Evolutionary conservation across 2,888 invertebrate genomes (phyloP).

Genomic region (Caenorhabditis becei): DNA sequence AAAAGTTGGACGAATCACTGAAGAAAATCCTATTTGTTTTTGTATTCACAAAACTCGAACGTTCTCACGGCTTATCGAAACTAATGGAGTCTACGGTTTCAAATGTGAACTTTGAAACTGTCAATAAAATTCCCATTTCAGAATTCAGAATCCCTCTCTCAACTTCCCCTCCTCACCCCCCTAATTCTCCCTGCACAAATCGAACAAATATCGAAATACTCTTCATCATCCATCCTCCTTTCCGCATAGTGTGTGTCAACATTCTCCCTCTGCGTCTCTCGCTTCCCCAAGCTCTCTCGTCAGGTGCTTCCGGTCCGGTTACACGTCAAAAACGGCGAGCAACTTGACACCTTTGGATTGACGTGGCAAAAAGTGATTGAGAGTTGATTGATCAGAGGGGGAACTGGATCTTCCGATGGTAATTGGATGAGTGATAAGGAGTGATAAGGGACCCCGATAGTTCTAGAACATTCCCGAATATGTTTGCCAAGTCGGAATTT

Average conservation of each 20-base stretch:
- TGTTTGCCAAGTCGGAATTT: too few species aligned
- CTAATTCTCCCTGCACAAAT: neutral
- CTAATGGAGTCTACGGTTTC: too few species aligned
- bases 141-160: neutral
- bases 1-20: too few species aligned
- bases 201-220: conserved; percentile 12
- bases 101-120: too few species aligned
- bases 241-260: conserved; percentile 30
- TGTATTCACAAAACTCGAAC: too few species aligned
- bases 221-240: conserved; percentile 11
- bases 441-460: too few species aligned
- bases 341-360: conserved; percentile 52
- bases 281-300: neutral
- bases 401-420: conserved; percentile 37
- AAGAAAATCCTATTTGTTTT: too few species aligned
- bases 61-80: too few species aligned
- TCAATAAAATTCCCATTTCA: too few species aligned
- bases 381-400: neutral
- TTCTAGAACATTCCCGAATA: too few species aligned
- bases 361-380: conserved; percentile 31
- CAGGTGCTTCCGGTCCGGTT: conserved; percentile 48
- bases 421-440: too few species aligned
- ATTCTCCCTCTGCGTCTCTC: conserved; percentile 39
- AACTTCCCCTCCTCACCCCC: neutral
- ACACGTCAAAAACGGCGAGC: conserved; percentile 45